These are phyloP conservation scores for Paradisaea rubra DNA, from an alignment of 2,113 vertebrate species.

Conservation along the genomic window DNA sequence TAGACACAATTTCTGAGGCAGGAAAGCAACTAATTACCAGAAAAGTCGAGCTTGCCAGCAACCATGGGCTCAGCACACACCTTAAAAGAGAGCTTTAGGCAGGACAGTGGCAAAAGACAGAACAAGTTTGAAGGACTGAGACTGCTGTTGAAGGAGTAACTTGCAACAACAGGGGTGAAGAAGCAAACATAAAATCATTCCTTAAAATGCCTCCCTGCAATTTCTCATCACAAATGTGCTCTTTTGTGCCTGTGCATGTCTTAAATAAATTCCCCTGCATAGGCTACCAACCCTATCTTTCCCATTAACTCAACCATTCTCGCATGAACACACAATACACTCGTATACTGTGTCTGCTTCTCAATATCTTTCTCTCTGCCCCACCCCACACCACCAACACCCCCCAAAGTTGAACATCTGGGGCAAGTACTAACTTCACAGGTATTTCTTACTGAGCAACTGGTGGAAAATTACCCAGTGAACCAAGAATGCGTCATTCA, in stretches of 20 bases:
- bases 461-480: background rate
- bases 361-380: background rate
- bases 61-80: background rate
- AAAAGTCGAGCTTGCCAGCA: background rate
- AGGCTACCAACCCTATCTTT: background rate
- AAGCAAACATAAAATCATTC: background rate
- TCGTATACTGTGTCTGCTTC: background rate
- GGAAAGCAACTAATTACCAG: background rate
- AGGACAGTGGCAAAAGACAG: background rate
- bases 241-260: background rate
- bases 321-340: background rate
- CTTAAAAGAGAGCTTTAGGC: background rate
- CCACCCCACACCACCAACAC: background rate
- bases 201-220: background rate
- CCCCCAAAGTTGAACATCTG: background rate
- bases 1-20: background rate
- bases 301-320: background rate
- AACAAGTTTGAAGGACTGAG: background rate
- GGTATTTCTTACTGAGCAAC: background rate
- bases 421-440: background rate
- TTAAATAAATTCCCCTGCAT: background rate
- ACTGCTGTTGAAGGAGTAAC: background rate
- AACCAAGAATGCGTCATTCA: background rate
- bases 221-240: background rate
- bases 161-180: background rate